Conservation (phyloP, 1,140 invertebrate genomes). For the Bombyx mori region DNA sequence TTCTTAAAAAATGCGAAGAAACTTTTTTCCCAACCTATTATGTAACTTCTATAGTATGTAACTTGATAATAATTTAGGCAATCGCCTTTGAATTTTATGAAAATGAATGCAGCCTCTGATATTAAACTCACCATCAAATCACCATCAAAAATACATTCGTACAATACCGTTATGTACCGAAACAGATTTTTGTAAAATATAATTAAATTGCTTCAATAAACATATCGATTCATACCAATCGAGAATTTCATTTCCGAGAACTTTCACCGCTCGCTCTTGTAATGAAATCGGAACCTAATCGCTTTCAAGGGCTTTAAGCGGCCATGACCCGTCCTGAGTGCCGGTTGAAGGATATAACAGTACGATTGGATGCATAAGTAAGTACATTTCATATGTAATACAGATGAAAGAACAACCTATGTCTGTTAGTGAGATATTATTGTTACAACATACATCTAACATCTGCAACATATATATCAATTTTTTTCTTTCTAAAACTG, state of each 20-base stretch:
- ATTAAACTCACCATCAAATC: background rate
- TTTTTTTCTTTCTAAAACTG: too few relatives aligned
- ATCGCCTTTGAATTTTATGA: too few relatives aligned
- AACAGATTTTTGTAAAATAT: background rate
- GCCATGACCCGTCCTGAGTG: slow-evolving; percentile 57
- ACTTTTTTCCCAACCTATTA: too few relatives aligned
- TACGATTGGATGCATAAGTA: slow-evolving; percentile 33
- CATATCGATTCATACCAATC: too few relatives aligned
- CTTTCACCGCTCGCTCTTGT: slow-evolving; percentile 34
- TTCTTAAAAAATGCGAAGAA: too few relatives aligned
- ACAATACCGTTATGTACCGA: background rate
- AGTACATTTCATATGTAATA: slow-evolving; percentile 8
- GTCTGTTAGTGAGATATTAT: too few relatives aligned
- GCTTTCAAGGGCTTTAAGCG: slow-evolving; percentile 67
- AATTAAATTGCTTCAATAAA: background rate
- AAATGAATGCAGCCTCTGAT: too few relatives aligned
- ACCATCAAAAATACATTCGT: background rate
- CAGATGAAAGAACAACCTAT: too few relatives aligned
- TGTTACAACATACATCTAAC: too few relatives aligned
- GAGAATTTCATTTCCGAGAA: background rate
- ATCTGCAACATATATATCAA: too few relatives aligned
- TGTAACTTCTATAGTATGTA: too few relatives aligned
- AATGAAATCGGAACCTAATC: slow-evolving; percentile 43
- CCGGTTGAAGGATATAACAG: slow-evolving; percentile 24
- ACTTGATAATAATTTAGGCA: too few relatives aligned